Evolutionary conservation across 2,888 invertebrate genomes (phyloP).

Genomic region (Ceraclea dissimilis): DNA sequence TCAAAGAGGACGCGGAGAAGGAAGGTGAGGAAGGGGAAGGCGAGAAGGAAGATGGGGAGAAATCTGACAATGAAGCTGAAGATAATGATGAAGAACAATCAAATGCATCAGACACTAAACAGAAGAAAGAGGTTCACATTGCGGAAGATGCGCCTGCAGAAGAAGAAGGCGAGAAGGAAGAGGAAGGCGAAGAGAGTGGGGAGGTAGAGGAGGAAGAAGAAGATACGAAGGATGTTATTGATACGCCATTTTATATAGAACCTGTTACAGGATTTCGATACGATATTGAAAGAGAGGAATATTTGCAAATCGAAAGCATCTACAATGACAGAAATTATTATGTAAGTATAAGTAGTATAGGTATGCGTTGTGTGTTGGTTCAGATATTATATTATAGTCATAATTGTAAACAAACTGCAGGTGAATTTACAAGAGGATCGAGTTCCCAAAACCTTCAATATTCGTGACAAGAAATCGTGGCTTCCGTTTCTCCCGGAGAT

Average conservation of each 20-base stretch:
- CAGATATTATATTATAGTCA: not conserved
- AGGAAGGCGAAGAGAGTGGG: constrained; percentile 1
- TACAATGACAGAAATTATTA: constrained; percentile 87
- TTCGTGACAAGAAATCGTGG: constrained; percentile 56
- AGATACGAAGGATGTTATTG: constrained; percentile 35
- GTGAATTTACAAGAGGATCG: constrained; percentile 56
- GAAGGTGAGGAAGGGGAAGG: not conserved
- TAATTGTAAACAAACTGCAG: too few species aligned
- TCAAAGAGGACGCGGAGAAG: not conserved
- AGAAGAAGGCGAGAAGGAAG: not conserved
- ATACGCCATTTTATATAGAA: constrained; percentile 72
- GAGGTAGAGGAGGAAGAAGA: constrained; percentile 3
- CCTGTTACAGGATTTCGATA: constrained; percentile 68
- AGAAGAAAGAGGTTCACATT: not conserved
- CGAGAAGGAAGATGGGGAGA: not conserved
- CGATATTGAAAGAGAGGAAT: constrained; percentile 50
- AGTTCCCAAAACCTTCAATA: constrained; percentile 50
- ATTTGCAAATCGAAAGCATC: constrained; percentile 71
- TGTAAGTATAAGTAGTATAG: constrained; percentile 37
- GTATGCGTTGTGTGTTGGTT: not conserved
- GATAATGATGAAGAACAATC: constrained; percentile 29
- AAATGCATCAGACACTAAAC: constrained; percentile 30
- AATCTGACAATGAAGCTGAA: constrained; percentile 10
- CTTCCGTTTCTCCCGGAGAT: constrained; percentile 68
- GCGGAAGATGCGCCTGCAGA: not conserved